Evolutionary conservation across 2,113 vertebrate species (phyloP), one percentile per base, ranked within the genome.

Genomic region (Melanocharis versteri): DNA sequence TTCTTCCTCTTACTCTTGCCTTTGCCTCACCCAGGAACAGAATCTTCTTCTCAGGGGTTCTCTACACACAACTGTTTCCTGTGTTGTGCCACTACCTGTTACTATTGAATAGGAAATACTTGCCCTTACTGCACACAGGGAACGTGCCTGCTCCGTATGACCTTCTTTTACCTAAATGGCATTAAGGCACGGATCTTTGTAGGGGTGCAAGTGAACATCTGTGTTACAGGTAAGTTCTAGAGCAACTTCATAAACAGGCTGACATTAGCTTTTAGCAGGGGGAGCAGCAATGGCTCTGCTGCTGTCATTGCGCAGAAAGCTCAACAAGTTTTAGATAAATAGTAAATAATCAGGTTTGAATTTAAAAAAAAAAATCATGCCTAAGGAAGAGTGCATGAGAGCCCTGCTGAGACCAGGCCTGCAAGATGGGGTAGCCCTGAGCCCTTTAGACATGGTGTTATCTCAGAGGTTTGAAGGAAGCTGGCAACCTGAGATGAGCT

Each of bases 401-500:
- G 28, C 10, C 27, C 45, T 58, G 27, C 27, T 87, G 73, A 93
- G 47, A 47, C 68, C 60, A 76, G 17, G 11, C 57, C 57, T 77
- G n/a, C 42, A 87, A 45, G 23, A 62, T 13, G 19, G 30, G 7
- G 6, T 6, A 64, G 37, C 26, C 30, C 62, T 57, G 40, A 2
- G 6, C n/a, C 39, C 70, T 91, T 80, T 50, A 26, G 58, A 87
- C 68, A 53, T 5, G 23, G 76, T 83, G 42, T 81, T 85, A 64
- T 80, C 75, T 90, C 91, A 73, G 45, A 83, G 54, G 83, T 77
- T 65, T 57, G 45, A 22, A 89, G 50, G 42, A 81, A 91, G 21
- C 12, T 73, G 68, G 83, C 62, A 91, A 30, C 19, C 45, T 35
- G 87, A 91, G 68, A 70, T 53, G 72, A 93, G 64, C 15, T 94